Conservation (phyloP, 2,113 vertebrate genomes). For the Lycaon pictus region DNA sequence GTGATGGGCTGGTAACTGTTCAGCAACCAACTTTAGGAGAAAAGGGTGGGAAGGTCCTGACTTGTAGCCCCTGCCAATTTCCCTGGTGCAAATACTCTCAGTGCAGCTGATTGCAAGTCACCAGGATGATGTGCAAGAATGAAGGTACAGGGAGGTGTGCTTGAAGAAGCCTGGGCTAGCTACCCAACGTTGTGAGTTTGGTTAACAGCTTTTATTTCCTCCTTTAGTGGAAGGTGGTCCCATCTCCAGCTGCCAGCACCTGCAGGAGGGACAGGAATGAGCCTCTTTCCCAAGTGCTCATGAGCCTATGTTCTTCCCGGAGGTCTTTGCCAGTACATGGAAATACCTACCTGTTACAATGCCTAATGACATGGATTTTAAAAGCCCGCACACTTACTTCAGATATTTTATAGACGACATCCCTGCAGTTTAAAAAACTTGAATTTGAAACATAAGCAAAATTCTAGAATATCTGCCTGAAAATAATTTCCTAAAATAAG, state of each 20-base stretch:
- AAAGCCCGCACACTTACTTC: not conserved
- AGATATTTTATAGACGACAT: not conserved
- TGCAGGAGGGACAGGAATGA: no score
- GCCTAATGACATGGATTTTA: not conserved
- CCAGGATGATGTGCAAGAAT: fast-evolving
- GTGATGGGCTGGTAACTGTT: fast-evolving
- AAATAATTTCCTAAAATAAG: not conserved
- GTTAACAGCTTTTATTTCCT: fast-evolving
- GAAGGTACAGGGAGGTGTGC: not conserved
- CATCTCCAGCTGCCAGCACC: not conserved
- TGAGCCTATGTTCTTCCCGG: fast-evolving
- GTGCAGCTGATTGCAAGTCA: fast-evolving
- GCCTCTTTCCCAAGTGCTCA: not conserved
- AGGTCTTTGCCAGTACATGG: not conserved
- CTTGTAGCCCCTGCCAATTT: fast-evolving
- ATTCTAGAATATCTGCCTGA: not conserved
- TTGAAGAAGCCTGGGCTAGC: fast-evolving
- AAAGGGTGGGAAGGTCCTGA: not conserved
- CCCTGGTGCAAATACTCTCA: no score
- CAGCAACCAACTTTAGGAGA: not conserved
- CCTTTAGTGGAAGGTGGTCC: fast-evolving
- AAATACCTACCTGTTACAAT: not conserved
- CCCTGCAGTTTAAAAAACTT: not conserved
- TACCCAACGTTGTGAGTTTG: fast-evolving
- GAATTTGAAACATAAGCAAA: not conserved